Conservation (phyloP, 2,888 invertebrate genomes). For the Eugnorisma glareosa region DNA sequence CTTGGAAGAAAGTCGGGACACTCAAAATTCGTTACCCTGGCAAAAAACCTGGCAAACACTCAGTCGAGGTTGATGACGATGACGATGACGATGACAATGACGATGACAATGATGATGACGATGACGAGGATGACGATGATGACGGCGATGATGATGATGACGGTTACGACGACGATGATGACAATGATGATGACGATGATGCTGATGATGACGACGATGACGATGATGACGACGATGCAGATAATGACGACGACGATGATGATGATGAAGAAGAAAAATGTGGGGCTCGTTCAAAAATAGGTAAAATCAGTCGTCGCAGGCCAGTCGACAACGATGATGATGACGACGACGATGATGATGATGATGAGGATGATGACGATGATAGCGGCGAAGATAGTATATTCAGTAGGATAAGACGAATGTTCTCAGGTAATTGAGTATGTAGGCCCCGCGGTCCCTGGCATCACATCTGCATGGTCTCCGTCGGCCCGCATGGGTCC, state of each 20-base stretch:
- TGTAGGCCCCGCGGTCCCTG: slow-evolving; percentile 80
- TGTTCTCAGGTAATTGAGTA: slow-evolving; percentile 88
- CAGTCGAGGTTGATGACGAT: slow-evolving; percentile 81
- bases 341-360: slow-evolving; percentile 83
- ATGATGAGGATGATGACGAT: slow-evolving; percentile 86
- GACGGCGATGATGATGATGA: slow-evolving; percentile 84
- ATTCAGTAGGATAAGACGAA: slow-evolving; percentile 88
- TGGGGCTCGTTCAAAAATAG: slow-evolving; percentile 66
- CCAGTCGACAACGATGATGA: slow-evolving; percentile 79
- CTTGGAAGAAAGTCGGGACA: slow-evolving; percentile 73
- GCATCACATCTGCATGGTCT: slow-evolving; percentile 88
- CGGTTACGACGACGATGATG: slow-evolving; percentile 79
- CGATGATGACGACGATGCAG: slow-evolving; percentile 86
- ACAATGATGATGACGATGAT: slow-evolving; percentile 82
- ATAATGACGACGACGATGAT: slow-evolving; percentile 84
- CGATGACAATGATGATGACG: slow-evolving; percentile 79
- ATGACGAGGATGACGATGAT: slow-evolving; percentile 85
- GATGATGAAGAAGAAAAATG: slow-evolving; percentile 71
- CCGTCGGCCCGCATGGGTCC: slow-evolving; percentile 86
- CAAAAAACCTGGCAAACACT: slow-evolving; percentile 58
- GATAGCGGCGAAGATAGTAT: slow-evolving; percentile 88
- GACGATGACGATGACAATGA: slow-evolving; percentile 78
- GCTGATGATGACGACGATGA: slow-evolving; percentile 78
- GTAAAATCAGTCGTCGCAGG: slow-evolving; percentile 71
- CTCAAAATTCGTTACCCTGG: slow-evolving; percentile 73